Percentiles rank a stretch among this genome's conserved stretches.
Conservation (phyloP, 2,113 vertebrate species). For the Malurus cyaneus region DNA sequence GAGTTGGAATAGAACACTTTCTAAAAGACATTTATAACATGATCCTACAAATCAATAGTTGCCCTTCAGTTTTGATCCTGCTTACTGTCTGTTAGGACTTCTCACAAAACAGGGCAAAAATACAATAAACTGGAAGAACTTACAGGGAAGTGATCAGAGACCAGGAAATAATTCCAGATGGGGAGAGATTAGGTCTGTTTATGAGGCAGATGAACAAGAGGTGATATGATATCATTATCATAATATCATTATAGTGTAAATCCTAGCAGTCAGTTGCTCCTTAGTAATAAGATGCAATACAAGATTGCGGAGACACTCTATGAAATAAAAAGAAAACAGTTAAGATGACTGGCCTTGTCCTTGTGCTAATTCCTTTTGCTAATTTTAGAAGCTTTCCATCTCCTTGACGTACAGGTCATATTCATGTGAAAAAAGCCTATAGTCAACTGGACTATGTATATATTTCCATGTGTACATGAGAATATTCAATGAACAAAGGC, state of each 20-base stretch:
- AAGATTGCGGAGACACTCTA: background rate
- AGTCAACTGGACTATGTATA: background rate
- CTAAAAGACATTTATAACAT: background rate
- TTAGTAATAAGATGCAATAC: background rate
- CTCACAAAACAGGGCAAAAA: background rate
- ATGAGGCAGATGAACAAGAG: background rate
- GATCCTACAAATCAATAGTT: background rate
- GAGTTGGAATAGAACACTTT: background rate
- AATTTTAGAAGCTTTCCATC: background rate
- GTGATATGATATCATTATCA: background rate
- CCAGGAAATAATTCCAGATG: background rate
- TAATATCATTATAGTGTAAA: background rate
- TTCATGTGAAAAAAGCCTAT: background rate
- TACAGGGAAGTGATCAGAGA: background rate
- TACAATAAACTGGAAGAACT: background rate
- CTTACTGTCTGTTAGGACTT: background rate
- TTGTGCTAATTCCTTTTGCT: background rate
- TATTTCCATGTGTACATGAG: background rate
- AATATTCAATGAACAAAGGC: background rate
- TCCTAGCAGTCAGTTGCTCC: background rate
- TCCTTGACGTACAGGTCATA: background rate
- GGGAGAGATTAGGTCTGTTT: background rate
- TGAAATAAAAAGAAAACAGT: background rate
- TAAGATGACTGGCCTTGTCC: background rate
- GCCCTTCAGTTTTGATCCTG: background rate